A percentile compares a stretch with the other conserved stretches of the same genome.
phyloP scores from a whole-genome alignment of 2,113 vertebrate species.

The Suricata suricatta region DNA sequence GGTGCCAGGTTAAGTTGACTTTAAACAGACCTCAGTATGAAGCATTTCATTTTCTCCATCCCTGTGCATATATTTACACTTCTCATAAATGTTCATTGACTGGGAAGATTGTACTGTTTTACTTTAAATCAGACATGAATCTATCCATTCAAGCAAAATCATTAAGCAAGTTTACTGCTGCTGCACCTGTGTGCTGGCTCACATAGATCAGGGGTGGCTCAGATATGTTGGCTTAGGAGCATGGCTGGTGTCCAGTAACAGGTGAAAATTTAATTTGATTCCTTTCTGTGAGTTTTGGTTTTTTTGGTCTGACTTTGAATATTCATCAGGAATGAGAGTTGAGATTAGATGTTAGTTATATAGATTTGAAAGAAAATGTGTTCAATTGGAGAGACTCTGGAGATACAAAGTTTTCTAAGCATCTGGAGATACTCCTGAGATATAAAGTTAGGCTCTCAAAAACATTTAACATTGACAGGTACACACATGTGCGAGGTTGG shows the following conservation, averaged over 20 bases:
- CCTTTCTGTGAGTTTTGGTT: not conserved
- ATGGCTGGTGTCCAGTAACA: not conserved
- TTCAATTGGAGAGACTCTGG: too few relatives aligned
- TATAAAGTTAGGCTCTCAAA: not conserved
- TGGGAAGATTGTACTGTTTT: slow-evolving; percentile 8
- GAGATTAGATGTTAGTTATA: not conserved
- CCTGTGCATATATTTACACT: not conserved
- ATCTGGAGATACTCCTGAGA: not conserved
- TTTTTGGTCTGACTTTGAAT: not conserved
- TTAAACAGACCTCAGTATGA: not conserved
- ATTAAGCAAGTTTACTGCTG: not conserved
- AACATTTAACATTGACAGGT: not conserved
- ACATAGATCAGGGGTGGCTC: not conserved
- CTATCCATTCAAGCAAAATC: not conserved
- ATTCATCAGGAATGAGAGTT: not conserved
- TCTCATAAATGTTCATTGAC: not conserved
- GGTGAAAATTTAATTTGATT: not conserved
- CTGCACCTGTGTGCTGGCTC: not conserved
- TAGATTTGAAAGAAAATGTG: not conserved
- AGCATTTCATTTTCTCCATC: not conserved
- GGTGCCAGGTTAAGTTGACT: not conserved
- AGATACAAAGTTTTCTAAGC: too few relatives aligned
- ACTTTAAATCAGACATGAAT: slow-evolving; percentile 28
- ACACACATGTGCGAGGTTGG: too few relatives aligned
- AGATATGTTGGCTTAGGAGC: not conserved